Percentiles rank a stretch among this genome's conserved stretches.
These are phyloP conservation scores for Rhopalosiphum padi DNA, from an alignment of 1,140 invertebrate genomes.

Conservation along the genomic window DNA sequence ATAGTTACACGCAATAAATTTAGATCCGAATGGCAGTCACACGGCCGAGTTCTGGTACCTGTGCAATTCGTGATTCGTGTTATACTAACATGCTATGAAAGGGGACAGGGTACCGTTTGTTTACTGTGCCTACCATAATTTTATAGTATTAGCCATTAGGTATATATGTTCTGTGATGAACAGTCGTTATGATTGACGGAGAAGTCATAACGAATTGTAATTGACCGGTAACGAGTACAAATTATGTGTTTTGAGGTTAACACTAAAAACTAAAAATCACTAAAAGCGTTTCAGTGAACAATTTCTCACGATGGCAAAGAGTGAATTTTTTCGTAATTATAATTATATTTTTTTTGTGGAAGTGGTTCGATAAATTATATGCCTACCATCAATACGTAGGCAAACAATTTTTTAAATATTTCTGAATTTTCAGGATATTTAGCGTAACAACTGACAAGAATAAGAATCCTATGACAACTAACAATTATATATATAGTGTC, in stretches of 20 bases:
- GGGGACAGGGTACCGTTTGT: not conserved
- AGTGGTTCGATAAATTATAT: not conserved
- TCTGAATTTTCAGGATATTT: not conserved
- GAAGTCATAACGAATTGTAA: conserved; percentile 1
- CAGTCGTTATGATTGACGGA: not conserved
- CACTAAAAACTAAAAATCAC: not conserved
- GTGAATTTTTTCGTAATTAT: not conserved
- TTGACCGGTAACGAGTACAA: not conserved
- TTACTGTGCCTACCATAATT: not conserved
- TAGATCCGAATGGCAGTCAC: not conserved
- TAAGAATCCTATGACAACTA: no score
- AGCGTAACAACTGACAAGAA: no score
- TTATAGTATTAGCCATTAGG: not conserved
- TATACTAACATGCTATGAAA: conserved; percentile 10
- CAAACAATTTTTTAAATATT: not conserved
- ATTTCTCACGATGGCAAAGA: not conserved
- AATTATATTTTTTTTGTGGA: not conserved
- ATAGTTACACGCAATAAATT: not conserved
- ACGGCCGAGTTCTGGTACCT: not conserved
- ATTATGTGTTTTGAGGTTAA: conserved; percentile 8
- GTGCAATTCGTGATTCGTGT: not conserved
- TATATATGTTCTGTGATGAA: not conserved
- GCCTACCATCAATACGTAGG: not conserved
- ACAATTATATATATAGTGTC: no score
- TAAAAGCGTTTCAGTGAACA: not conserved